Evolutionary conservation across 2,113 vertebrate genomes (phyloP).

Genomic region (Thalassoma bifasciatum): DNA sequence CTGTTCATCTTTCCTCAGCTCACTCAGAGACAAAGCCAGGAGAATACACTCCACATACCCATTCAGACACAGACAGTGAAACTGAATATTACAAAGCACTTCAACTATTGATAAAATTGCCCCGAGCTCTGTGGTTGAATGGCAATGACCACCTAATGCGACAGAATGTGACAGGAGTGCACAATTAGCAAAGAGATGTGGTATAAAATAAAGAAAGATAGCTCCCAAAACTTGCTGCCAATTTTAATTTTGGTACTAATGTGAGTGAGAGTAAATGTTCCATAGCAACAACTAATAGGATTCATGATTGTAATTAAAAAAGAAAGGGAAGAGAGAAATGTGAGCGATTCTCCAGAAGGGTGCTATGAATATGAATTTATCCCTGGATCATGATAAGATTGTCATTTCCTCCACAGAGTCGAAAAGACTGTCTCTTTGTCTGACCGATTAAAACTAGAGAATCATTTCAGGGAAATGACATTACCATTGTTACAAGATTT

Average conservation of each 20-base stretch:
- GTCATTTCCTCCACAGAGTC: background rate
- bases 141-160: constrained; percentile 37
- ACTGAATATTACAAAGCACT: constrained; percentile 16
- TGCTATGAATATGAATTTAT: constrained; percentile 15
- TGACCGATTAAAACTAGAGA: background rate
- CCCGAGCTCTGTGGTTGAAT: constrained; percentile 14
- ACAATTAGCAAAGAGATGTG: constrained; percentile 9
- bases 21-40: constrained; percentile 9
- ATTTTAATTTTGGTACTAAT: constrained; percentile 16
- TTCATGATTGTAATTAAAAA: constrained; percentile 18
- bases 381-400: background rate
- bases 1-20: constrained; percentile 2
- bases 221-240: constrained; percentile 18
- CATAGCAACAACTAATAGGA: constrained; percentile 34
- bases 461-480: background rate
- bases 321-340: constrained; percentile 23
- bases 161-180: constrained; percentile 16
- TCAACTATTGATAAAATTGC: constrained; percentile 34
- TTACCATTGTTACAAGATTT: background rate
- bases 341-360: constrained; percentile 10
- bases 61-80: constrained; percentile 19
- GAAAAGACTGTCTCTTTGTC: background rate
- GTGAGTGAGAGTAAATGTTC: constrained; percentile 33
- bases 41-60: background rate
- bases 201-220: constrained; percentile 12